Evolutionary conservation across 1,140 invertebrate genomes (phyloP), one percentile per base, ranked within the genome.

Genomic region (Ooceraea biroi): DNA sequence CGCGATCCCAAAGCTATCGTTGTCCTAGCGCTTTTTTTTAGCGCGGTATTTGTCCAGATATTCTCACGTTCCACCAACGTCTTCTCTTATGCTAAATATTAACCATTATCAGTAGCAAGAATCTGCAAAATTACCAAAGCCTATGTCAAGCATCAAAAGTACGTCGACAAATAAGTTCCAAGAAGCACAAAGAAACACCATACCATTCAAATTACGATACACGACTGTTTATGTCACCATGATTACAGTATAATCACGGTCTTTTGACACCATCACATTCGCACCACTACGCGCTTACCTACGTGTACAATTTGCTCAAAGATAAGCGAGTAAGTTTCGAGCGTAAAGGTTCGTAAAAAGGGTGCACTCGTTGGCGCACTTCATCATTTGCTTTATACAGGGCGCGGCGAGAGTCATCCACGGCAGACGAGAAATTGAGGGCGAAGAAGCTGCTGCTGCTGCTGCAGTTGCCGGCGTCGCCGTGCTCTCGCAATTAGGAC

Each of bases 401-500:
- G 36, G 7, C 36, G 66, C 27, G 27, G 50, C 41, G 30, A 71
- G 76, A 71, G 65, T 80, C 65, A 69, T 80, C 36, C 76, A 58
- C 52, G 27, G 65, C 44, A 69, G 50, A 80, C 25, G 65, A 58
- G 76, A 80, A 80, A 80, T 80, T 80, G 50, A 71, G 76, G 25
- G 25, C 36, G n/a, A 80, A 58, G 65, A 63, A 48, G 66, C 63
- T 80, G 63, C 76, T 19, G 48, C 30, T 61, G 72, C 41, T 11
- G 73, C 44, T 77, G 61, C 61, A 22, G 30, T 44, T 41, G 57
- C 25, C n/a, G 52, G n/a, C n/a, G 52, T 5, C 19, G 50, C 27
- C 57, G 65, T 65, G 76, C 65, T 36, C 10, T 80, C 8, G 76
- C 65, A 80, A 80, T 80, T 80, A 80, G 76, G 76, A 71, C 52